Percentiles rank a stretch among this genome's conserved stretches.
phyloP scores from a whole-genome alignment of 1,140 invertebrate species.

The Phenacoccus solenopsis region DNA sequence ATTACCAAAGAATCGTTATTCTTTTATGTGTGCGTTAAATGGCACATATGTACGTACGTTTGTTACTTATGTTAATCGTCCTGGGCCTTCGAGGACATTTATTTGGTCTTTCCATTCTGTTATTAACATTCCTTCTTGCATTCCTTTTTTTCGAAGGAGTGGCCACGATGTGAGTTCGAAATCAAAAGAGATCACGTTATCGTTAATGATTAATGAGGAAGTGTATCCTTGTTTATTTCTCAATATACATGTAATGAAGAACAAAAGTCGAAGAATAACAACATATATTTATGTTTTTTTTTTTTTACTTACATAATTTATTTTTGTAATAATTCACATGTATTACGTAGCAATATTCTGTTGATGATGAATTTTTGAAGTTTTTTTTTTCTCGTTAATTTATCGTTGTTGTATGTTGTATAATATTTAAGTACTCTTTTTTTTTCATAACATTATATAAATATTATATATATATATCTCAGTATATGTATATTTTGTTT shows the following conservation, averaged over 20 bases:
- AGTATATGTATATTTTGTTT: not conserved
- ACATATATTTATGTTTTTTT: not conserved
- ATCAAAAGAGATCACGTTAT: not conserved
- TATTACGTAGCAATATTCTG: not conserved
- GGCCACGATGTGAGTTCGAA: not conserved
- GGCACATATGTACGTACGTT: too few species aligned
- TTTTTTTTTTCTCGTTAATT: constrained; percentile 1
- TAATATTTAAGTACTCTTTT: not conserved
- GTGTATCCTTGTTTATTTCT: not conserved
- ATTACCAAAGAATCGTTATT: not conserved
- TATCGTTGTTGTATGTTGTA: constrained; percentile 12
- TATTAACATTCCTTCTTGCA: not conserved
- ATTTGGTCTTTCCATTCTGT: too few species aligned
- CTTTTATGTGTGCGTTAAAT: not conserved
- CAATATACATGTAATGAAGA: not conserved
- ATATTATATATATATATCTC: not conserved
- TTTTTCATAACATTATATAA: not conserved
- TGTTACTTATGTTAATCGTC: too few species aligned
- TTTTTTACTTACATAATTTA: not conserved
- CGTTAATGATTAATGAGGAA: not conserved
- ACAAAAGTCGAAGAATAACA: not conserved
- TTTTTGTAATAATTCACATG: not conserved
- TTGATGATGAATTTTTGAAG: not conserved
- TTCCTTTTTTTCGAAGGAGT: not conserved
- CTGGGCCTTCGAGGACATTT: too few species aligned